Evolutionary conservation across 2,113 vertebrate genomes (phyloP).

Genomic region (Protomyctophum bolini): DNA sequence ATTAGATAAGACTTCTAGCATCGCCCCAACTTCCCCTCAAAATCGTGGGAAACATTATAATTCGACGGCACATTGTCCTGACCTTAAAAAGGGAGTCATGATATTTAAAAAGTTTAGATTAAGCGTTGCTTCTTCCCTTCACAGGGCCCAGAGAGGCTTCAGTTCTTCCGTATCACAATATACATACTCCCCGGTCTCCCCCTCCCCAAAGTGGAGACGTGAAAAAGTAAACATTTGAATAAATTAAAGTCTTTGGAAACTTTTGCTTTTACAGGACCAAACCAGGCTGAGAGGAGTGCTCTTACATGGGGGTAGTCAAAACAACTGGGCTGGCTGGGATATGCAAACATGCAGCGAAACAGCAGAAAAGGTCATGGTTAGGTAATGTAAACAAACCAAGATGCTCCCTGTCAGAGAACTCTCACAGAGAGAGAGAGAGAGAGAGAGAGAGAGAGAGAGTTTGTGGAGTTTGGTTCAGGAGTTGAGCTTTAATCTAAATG

Average conservation of each 20-base stretch:
- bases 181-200: background rate
- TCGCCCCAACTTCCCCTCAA: slow-evolving; percentile 10
- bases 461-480: too few species aligned
- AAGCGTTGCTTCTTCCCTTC: background rate
- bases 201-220: slow-evolving; percentile 31
- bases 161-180: slow-evolving; percentile 3
- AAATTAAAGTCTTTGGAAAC: slow-evolving; percentile 33
- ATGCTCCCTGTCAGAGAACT: slow-evolving; percentile 35
- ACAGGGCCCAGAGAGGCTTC: slow-evolving; percentile 13
- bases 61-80: background rate
- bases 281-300: slow-evolving; percentile 38
- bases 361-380: slow-evolving; percentile 63
- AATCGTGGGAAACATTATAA: slow-evolving; percentile 32
- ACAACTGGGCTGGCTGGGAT: slow-evolving; percentile 34
- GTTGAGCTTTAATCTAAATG: too few species aligned
- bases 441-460: too few species aligned
- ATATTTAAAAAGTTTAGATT: background rate
- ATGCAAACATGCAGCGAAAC: slow-evolving; percentile 53
- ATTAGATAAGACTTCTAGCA: slow-evolving; percentile 48
- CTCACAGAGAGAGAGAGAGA: background rate
- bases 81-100: slow-evolving; percentile 11
- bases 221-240: slow-evolving; percentile 31
- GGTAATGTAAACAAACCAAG: slow-evolving; percentile 39
- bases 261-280: slow-evolving; percentile 9
- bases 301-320: slow-evolving; percentile 48